Conservation (phyloP, 2,888 invertebrate species). For the Mesorhabditis belari region DNA sequence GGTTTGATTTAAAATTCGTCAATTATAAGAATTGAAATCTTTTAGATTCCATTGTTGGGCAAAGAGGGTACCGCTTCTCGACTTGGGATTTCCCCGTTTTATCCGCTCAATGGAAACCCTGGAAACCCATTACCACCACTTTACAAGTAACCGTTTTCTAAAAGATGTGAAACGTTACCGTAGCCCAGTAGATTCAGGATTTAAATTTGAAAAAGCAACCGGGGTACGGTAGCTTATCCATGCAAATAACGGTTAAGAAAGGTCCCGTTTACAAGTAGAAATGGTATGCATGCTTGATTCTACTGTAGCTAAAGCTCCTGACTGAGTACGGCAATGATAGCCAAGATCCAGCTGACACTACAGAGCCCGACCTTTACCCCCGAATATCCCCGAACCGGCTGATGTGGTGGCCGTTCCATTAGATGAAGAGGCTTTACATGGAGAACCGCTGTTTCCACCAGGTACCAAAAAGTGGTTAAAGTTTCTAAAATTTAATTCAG, state of each 20-base stretch:
- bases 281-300: too few species aligned
- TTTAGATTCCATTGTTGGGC: slow-evolving; percentile 18
- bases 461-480: slow-evolving; percentile 5
- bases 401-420: slow-evolving; percentile 46
- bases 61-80: slow-evolving; percentile 42
- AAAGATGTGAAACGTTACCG: background rate
- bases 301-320: too few species aligned
- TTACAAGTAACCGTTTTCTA: slow-evolving; percentile 23
- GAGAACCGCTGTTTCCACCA: slow-evolving; percentile 45
- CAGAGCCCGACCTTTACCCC: slow-evolving; percentile 42
- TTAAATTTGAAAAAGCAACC: background rate
- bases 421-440: slow-evolving; percentile 44
- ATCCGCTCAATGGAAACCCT: slow-evolving; percentile 43
- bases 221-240: too few species aligned
- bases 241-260: too few species aligned
- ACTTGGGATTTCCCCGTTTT: slow-evolving; percentile 41
- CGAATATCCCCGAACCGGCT: slow-evolving; percentile 43
- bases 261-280: too few species aligned
- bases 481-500: too few species aligned
- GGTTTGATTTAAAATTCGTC: slow-evolving; percentile 6
- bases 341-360: too few species aligned
- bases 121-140: slow-evolving; percentile 39
- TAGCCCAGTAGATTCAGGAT: background rate
- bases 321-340: too few species aligned
- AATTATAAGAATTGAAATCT: too few species aligned